Percentiles rank a stretch among this genome's conserved stretches.
Evolutionary conservation across 2,888 invertebrate species (phyloP).

Genomic region (Creontiades dilutus): DNA sequence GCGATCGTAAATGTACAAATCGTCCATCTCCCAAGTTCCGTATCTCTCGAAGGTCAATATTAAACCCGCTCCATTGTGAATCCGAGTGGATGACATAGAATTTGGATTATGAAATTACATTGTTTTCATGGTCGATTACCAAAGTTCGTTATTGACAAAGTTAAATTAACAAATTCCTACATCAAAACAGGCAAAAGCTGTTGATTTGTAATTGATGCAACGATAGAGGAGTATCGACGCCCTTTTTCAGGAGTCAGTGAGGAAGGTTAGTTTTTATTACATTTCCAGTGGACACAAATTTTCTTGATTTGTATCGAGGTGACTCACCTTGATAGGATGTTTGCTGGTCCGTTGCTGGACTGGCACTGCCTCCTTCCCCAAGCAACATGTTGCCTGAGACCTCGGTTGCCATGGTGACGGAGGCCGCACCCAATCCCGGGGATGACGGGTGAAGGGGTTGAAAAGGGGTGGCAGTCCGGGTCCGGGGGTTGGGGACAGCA

Average conservation of each 20-base stretch:
- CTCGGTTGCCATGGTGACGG: conserved; percentile 48
- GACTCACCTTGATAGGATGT: conserved; percentile 54
- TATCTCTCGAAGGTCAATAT: too few species aligned
- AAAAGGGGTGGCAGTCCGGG: neutral
- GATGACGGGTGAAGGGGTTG: conserved; percentile 15
- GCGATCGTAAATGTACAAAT: too few species aligned
- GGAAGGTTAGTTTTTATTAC: neutral
- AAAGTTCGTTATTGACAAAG: too few species aligned
- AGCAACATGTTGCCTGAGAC: conserved; percentile 69
- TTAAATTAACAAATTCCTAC: too few species aligned
- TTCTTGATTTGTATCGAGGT: neutral
- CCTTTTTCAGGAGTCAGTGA: neutral
- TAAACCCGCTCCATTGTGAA: too few species aligned
- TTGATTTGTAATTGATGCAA: too few species aligned
- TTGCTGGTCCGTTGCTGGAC: conserved; percentile 65
- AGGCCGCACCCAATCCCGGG: conserved; percentile 64
- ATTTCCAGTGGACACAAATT: neutral
- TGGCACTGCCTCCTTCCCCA: conserved; percentile 66
- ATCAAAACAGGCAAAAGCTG: too few species aligned
- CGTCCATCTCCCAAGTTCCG: too few species aligned
- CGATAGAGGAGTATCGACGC: too few species aligned
- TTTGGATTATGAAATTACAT: too few species aligned
- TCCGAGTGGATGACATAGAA: too few species aligned
- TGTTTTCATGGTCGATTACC: too few species aligned
- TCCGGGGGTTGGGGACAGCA: neutral